Conservation (phyloP, 2,113 vertebrate genomes). For the Camelus bactrianus region DNA sequence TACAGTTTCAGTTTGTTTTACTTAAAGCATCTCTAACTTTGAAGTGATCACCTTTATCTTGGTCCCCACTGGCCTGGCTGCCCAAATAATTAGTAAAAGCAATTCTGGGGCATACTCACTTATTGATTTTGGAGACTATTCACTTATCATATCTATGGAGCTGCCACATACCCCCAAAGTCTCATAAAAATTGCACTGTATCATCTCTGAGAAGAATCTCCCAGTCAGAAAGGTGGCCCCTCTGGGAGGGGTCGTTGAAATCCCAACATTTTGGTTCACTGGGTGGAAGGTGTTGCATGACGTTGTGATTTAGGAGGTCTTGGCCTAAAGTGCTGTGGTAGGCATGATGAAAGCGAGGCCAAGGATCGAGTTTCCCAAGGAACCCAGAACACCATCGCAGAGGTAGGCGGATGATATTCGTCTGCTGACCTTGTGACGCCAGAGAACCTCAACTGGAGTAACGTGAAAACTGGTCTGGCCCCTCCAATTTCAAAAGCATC, state of each 20-base stretch:
- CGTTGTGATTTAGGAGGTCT: constrained; percentile 74
- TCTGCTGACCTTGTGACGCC: constrained; percentile 70
- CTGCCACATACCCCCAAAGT: not conserved
- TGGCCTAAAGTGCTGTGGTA: constrained; percentile 76
- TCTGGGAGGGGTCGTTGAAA: constrained; percentile 11
- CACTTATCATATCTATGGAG: not conserved
- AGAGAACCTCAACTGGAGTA: constrained; percentile 72
- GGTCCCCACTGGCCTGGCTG: not conserved
- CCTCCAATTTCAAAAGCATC: constrained; percentile 81
- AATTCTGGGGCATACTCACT: not conserved
- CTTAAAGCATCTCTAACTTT: not conserved
- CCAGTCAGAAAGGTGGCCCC: not conserved
- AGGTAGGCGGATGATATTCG: constrained; percentile 70
- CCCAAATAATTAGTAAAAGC: not conserved
- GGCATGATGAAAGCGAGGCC: constrained; percentile 78
- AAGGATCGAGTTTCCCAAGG: constrained; percentile 76
- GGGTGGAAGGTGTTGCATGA: not conserved
- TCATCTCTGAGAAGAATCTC: not conserved
- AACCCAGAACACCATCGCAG: constrained; percentile 79
- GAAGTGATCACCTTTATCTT: not conserved
- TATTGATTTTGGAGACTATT: not conserved
- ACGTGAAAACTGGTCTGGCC: constrained; percentile 81
- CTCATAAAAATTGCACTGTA: not conserved
- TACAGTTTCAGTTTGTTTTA: not conserved
- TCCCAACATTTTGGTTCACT: not conserved